These are phyloP conservation scores for Saccostrea echinata DNA, from an alignment of 1,140 invertebrate genomes.

Conservation along the genomic window DNA sequence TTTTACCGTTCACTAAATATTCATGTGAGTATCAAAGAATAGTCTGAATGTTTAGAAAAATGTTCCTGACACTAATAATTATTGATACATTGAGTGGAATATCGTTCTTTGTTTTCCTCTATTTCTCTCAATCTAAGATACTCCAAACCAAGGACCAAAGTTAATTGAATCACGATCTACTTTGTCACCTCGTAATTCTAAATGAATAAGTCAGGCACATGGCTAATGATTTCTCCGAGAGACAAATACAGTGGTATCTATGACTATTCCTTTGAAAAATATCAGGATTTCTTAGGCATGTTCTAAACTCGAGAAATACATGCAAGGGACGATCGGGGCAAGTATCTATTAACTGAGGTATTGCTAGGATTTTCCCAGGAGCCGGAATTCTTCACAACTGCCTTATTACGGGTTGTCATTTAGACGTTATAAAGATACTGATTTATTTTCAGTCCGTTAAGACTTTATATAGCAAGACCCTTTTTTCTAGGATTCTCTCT, in stretches of 20 bases:
- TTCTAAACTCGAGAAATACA: slow-evolving; percentile 4
- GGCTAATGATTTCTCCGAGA: background rate
- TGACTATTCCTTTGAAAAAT: background rate
- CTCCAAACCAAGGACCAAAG: background rate
- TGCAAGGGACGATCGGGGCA: background rate
- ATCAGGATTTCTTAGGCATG: background rate
- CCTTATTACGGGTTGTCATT: slow-evolving; percentile 16
- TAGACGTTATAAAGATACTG: background rate
- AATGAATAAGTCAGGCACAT: background rate
- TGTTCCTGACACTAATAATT: background rate
- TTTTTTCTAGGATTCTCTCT: background rate
- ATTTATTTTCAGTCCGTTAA: slow-evolving; percentile 8
- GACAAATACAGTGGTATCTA: slow-evolving; percentile 19
- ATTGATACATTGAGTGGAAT: background rate
- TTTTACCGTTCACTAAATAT: background rate
- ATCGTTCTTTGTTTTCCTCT: background rate
- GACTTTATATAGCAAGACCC: background rate
- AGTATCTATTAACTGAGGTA: background rate
- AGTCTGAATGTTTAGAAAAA: background rate
- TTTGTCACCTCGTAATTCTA: slow-evolving; percentile 1
- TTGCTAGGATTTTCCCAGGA: background rate
- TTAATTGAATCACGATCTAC: slow-evolving; percentile 37
- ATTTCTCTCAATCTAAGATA: background rate
- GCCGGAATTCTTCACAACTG: background rate
- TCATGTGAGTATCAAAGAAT: background rate